Evolutionary conservation across 2,797 vertebrate genomes (phyloP).

Genomic region (Scolopax rusticola): DNA sequence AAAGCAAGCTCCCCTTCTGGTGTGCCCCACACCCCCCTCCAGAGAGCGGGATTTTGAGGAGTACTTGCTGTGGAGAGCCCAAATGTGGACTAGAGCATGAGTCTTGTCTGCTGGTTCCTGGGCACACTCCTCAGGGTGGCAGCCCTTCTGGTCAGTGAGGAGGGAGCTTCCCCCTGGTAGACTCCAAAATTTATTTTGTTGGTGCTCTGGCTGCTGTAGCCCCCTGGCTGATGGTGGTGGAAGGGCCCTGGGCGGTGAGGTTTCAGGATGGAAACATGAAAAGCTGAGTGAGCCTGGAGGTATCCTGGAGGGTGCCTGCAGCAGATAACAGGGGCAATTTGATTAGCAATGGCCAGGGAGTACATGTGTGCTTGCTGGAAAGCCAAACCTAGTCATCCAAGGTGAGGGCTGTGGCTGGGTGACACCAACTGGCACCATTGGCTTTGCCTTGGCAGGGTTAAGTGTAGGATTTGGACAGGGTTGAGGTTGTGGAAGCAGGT

Average conservation of each 20-base stretch:
- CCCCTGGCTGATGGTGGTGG: background rate
- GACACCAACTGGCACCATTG: accelerated
- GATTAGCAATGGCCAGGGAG: background rate
- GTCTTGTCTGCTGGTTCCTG: background rate
- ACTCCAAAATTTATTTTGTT: background rate
- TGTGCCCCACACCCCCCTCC: accelerated
- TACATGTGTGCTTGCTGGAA: accelerated
- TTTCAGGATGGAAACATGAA: background rate
- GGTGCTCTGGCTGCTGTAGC: background rate
- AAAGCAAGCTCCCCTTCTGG: background rate
- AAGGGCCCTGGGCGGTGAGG: background rate
- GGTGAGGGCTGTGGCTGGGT: background rate
- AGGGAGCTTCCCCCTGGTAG: background rate
- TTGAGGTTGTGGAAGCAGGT: background rate
- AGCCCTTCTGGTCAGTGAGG: background rate
- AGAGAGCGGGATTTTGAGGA: accelerated
- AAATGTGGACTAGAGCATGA: background rate
- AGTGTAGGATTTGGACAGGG: background rate
- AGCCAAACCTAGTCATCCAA: background rate
- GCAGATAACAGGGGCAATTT: accelerated
- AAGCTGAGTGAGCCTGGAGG: background rate
- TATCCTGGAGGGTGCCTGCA: background rate
- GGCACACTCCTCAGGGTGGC: accelerated
- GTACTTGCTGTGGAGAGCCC: background rate
- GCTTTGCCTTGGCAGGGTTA: background rate